phyloP scores from a whole-genome alignment of 2,113 vertebrate genomes.

The Rhineura floridana region DNA sequence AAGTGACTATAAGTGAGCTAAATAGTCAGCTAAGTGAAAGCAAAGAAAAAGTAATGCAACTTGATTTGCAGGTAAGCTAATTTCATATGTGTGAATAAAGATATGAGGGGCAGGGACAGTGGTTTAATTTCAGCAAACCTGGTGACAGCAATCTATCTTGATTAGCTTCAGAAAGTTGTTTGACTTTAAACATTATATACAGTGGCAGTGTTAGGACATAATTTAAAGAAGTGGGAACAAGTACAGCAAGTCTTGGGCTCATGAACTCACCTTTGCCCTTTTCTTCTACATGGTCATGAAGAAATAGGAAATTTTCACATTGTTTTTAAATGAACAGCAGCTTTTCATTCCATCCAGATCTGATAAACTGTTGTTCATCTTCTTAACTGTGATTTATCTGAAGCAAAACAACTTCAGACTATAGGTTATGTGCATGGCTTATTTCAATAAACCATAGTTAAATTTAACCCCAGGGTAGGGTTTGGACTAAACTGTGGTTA shows the following conservation, averaged over 20 bases:
- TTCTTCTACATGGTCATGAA: background rate
- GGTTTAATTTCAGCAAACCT: background rate
- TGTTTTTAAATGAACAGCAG: background rate
- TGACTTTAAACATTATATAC: background rate
- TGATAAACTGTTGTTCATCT: background rate
- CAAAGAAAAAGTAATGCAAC: conserved; percentile 91
- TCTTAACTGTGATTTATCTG: too few species aligned
- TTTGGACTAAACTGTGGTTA: too few species aligned
- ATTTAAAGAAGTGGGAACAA: background rate
- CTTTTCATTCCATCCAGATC: background rate
- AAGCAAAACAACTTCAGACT: background rate
- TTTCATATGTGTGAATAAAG: conserved; percentile 2
- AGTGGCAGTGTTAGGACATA: background rate
- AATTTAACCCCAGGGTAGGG: background rate
- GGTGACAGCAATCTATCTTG: background rate
- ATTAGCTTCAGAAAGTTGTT: background rate
- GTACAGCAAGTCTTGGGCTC: background rate
- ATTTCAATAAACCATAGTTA: background rate
- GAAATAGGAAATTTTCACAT: background rate
- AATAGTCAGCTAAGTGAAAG: conserved; percentile 88
- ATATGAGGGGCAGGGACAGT: background rate
- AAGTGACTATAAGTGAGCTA: conserved; percentile 84
- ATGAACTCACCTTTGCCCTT: background rate
- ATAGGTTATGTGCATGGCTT: background rate
- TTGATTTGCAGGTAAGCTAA: conserved; percentile 90